Evolutionary conservation across 2,113 vertebrate species (phyloP).

Genomic region (Numida meleagris): DNA sequence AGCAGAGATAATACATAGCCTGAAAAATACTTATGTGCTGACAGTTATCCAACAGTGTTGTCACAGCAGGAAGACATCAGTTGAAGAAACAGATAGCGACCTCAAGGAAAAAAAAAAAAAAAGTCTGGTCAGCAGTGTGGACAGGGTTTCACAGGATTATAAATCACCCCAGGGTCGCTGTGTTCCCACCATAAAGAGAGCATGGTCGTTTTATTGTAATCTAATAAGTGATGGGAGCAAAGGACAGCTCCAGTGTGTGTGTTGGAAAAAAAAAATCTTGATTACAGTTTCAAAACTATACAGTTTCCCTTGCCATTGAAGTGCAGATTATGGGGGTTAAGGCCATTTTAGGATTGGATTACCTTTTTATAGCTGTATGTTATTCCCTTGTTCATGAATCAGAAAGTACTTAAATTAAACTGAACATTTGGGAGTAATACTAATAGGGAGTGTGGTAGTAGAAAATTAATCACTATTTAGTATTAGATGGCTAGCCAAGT

Average conservation of each 20-base stretch:
- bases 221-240: conserved; percentile 91
- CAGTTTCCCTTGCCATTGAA: conserved; percentile 84
- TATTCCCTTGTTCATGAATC: conserved; percentile 86
- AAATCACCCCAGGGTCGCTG: conserved; percentile 90
- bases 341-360: conserved; percentile 85
- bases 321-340: conserved; percentile 87
- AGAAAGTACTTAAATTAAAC: conserved; percentile 87
- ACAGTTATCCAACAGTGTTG: conserved; percentile 93
- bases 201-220: conserved; percentile 86
- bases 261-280: conserved; percentile 88
- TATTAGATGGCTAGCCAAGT: conserved; percentile 77
- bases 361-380: conserved; percentile 84
- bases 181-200: conserved; percentile 90
- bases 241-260: conserved; percentile 87
- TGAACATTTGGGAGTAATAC: conserved; percentile 85
- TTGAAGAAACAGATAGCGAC: conserved; percentile 91
- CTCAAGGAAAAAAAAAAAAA: conserved; percentile 74
- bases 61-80: conserved; percentile 97
- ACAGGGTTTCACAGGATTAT: conserved; percentile 93
- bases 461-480: conserved; percentile 85
- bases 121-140: conserved; percentile 86
- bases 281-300: conserved; percentile 89
- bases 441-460: conserved; percentile 77
- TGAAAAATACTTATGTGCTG: conserved; percentile 88
- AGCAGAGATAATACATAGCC: conserved; percentile 80